Evolutionary conservation across 2,888 invertebrate species (phyloP).

Genomic region (Prosapia bicincta): DNA sequence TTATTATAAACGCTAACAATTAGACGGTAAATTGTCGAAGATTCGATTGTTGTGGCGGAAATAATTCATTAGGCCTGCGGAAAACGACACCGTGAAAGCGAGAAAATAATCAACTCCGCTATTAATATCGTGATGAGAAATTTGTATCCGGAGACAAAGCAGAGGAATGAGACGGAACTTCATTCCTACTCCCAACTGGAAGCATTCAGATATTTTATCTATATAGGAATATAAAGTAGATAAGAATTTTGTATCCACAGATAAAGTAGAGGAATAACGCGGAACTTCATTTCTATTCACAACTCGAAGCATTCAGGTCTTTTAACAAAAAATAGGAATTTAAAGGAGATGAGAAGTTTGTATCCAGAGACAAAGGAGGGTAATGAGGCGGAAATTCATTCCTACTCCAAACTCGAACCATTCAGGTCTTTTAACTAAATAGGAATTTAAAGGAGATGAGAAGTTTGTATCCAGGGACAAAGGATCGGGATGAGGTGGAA

Average conservation of each 20-base stretch:
- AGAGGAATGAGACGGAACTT: neutral
- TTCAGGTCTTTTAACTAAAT: too few species aligned
- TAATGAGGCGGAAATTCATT: neutral
- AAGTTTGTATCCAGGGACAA: too few species aligned
- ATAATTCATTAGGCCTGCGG: neutral
- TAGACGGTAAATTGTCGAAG: neutral
- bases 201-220: too few species aligned
- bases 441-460: too few species aligned
- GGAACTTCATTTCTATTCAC: too few species aligned
- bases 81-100: neutral
- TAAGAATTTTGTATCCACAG: too few species aligned
- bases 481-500: too few species aligned
- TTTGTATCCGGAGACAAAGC: neutral
- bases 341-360: neutral
- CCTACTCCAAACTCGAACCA: neutral
- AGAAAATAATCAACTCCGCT: neutral
- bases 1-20: neutral
- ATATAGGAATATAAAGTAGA: too few species aligned
- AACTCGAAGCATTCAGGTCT: too few species aligned
- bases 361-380: neutral
- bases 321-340: too few species aligned
- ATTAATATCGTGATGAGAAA: neutral
- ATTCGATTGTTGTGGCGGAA: neutral
- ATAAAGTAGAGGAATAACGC: too few species aligned
- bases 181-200: neutral